Conservation (phyloP, 2,797 vertebrate species). For the Graptemys geographica region DNA sequence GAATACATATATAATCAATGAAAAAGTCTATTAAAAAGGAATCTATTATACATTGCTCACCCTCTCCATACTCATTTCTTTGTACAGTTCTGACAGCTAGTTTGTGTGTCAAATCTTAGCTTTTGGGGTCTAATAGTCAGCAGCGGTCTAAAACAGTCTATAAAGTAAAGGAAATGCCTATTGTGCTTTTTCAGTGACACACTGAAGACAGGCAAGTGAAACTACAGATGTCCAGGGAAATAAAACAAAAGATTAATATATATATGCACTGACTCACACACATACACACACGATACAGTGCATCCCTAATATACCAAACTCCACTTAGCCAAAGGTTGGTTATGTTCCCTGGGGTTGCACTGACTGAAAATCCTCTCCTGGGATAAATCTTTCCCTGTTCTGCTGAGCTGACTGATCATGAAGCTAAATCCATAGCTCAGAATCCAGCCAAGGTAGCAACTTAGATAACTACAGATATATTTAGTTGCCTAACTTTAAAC, state of each 20-base stretch:
- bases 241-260: not conserved
- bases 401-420: not conserved
- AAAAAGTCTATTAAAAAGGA: no score
- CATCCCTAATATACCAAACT: not conserved
- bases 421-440: not conserved
- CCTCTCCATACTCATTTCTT: no score
- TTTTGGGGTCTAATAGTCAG: no score
- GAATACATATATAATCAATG: no score
- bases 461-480: not conserved
- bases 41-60: no score
- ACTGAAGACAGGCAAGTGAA: not conserved
- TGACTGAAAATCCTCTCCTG: not conserved
- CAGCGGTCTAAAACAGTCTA: no score
- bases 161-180: no score
- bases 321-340: not conserved
- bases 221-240: not conserved
- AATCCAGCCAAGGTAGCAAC: not conserved
- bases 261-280: not conserved
- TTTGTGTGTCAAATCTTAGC: no score
- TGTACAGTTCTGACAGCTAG: no score
- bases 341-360: not conserved
- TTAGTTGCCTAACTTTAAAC: not conserved
- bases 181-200: no score
- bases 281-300: not conserved
- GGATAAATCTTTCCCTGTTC: not conserved